Percentiles rank a stretch among this genome's conserved stretches.
Conservation (phyloP, 2,113 vertebrate species). For the Albula glossodonta region DNA sequence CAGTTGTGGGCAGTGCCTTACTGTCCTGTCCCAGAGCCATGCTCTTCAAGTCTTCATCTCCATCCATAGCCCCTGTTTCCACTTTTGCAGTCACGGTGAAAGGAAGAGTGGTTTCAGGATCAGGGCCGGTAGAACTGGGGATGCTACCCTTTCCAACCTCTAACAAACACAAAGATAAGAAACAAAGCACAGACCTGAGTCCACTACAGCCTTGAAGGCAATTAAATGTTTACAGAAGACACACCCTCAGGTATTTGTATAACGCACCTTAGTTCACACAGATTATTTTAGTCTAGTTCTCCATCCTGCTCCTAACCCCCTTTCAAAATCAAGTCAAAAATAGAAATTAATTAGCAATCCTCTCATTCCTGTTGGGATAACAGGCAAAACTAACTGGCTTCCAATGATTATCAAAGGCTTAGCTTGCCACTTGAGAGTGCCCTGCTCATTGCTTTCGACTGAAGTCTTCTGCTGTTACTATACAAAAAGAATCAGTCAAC, state of each 20-base stretch:
- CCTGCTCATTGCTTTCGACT: not conserved
- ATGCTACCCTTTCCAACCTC: constrained; percentile 49
- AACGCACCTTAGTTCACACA: not conserved
- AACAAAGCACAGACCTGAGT: not conserved
- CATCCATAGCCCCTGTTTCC: not conserved
- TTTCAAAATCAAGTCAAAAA: constrained; percentile 56
- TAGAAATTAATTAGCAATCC: constrained; percentile 72
- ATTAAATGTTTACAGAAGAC: not conserved
- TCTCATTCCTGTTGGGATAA: constrained; percentile 58
- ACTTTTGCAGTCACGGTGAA: not conserved
- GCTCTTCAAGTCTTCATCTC: not conserved
- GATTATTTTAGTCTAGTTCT: constrained; percentile 6
- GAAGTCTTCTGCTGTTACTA: not conserved
- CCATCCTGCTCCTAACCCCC: constrained; percentile 46
- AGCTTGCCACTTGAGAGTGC: constrained; percentile 35
- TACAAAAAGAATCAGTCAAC: not conserved
- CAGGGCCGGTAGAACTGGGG: not conserved
- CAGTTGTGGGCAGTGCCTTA: constrained; percentile 68
- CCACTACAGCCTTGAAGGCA: not conserved
- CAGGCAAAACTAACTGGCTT: constrained; percentile 53
- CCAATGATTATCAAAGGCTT: constrained; percentile 53
- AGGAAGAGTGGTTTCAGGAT: not conserved
- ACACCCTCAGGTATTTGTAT: not conserved
- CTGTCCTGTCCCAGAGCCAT: constrained; percentile 58
- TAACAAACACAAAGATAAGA: not conserved